Conservation (phyloP, 1,140 invertebrate species). For the Zaprionus davidi region DNA sequence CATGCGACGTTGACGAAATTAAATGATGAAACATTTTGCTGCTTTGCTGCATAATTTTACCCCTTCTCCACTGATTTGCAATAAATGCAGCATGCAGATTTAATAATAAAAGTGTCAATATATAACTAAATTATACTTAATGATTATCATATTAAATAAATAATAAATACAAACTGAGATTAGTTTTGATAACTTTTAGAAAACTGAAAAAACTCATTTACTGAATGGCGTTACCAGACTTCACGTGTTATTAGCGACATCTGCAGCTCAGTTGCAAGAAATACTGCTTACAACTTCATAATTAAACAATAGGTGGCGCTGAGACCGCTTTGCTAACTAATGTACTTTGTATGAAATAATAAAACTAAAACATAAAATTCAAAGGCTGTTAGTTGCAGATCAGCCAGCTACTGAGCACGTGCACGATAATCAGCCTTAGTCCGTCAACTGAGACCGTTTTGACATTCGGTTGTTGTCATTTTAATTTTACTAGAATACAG, state of each 20-base stretch:
- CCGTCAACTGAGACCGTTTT: neutral
- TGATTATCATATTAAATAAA: too few species aligned
- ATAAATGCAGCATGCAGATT: too few species aligned
- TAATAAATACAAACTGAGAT: too few species aligned
- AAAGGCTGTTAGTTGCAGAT: conserved; percentile 17
- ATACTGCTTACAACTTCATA: neutral
- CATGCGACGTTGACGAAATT: conserved; percentile 21
- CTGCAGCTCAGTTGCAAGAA: neutral
- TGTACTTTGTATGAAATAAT: neutral
- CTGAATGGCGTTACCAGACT: neutral
- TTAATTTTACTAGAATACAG: neutral
- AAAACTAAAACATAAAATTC: neutral
- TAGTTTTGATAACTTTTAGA: too few species aligned
- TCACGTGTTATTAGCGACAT: neutral
- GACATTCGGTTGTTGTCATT: neutral
- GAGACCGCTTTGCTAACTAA: neutral
- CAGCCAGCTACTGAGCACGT: conserved; percentile 13
- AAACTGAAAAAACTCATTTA: neutral
- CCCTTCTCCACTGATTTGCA: too few species aligned
- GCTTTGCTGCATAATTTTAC: conserved; percentile 16
- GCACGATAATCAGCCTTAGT: conserved; percentile 1
- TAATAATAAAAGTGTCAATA: too few species aligned
- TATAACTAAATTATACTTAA: too few species aligned
- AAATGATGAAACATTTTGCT: conserved; percentile 24
- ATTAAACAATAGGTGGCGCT: neutral